Conservation (phyloP, 2,888 invertebrate genomes). For the Lagria hirta region DNA sequence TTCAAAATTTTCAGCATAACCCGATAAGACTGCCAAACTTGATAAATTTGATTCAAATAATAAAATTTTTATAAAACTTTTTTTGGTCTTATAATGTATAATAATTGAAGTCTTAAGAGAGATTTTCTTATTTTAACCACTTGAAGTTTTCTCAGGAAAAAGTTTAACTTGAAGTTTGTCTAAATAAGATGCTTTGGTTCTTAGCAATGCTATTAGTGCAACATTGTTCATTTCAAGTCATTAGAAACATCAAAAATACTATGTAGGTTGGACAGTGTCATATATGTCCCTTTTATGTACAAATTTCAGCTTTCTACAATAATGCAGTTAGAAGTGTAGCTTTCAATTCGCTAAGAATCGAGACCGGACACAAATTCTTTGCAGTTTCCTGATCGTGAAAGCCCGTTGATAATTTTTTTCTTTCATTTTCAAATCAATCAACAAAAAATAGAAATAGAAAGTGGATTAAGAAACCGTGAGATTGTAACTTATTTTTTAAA, state of each 20-base stretch:
- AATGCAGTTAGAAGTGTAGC: constrained; percentile 15
- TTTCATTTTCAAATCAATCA: constrained; percentile 17
- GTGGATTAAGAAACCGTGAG: constrained; percentile 34
- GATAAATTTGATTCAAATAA: too few relatives aligned
- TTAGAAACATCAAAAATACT: not conserved
- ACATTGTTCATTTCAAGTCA: not conserved
- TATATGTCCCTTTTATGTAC: constrained; percentile 11
- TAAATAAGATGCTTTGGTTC: too few relatives aligned
- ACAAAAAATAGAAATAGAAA: constrained; percentile 30
- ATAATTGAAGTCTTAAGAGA: too few relatives aligned
- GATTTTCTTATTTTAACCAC: too few relatives aligned
- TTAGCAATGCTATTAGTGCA: too few relatives aligned
- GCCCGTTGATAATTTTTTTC: constrained; percentile 24
- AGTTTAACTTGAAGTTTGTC: too few relatives aligned
- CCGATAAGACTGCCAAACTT: too few relatives aligned
- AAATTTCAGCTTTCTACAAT: constrained; percentile 20
- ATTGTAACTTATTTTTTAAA: too few relatives aligned
- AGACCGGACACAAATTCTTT: constrained; percentile 20
- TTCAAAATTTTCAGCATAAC: too few relatives aligned
- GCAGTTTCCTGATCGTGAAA: constrained; percentile 16
- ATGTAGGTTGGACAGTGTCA: not conserved
- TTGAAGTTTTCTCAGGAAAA: too few relatives aligned
- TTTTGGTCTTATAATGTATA: too few relatives aligned
- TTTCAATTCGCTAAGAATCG: constrained; percentile 17
- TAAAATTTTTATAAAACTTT: too few relatives aligned